Evolutionary conservation across 2,888 invertebrate species (phyloP), one percentile per base, ranked within the genome.

Genomic region (Tineola bisselliella): DNA sequence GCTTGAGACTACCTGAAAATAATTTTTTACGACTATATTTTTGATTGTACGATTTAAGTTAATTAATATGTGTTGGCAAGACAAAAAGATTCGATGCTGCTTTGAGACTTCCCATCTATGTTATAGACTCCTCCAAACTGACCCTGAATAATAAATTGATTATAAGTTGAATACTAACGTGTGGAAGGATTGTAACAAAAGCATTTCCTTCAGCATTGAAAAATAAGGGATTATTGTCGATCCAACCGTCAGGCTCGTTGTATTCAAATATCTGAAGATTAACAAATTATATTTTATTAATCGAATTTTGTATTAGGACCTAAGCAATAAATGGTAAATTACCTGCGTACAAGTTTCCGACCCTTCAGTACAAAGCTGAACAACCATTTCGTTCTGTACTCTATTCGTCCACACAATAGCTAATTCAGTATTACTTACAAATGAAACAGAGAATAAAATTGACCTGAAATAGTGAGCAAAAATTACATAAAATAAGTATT

Each of bases 341-440:
- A 84, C 84, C 73, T 72, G 66, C 4, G 67, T 64, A 65, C 86
- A 84, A 52, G 63, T 63, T 0, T 63, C 62, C 52, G 73, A 69
- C 17, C 76, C 74, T 33, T 87, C 84, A 17, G 87, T 81, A 72
- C 94, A 95, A 3, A 91, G 77, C 11, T 90, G 88, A 0, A 87
- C 77, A 30, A 68, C 68, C 13, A 87, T 66, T 62, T 88, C 81
- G 70, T 96, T 97, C 78, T 98, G 98, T 25, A 93, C 91, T 61
- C 98, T 88, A 79, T 97, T 95, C 80, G 96, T 92, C 96, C 97
- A 98, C 63, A 94, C 91, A 12, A 96, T 89, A 8, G 91, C 89
- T 12, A 97, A 83, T 12, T 90, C 82, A 38, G 88, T 81, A 65
- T 92, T 90, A 62, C 91, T 91, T 58, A 93, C 90, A 90, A 97